Evolutionary conservation across 2,797 vertebrate genomes (phyloP), one percentile per base, ranked within the genome.

Genomic region (Labroides dimidiatus): DNA sequence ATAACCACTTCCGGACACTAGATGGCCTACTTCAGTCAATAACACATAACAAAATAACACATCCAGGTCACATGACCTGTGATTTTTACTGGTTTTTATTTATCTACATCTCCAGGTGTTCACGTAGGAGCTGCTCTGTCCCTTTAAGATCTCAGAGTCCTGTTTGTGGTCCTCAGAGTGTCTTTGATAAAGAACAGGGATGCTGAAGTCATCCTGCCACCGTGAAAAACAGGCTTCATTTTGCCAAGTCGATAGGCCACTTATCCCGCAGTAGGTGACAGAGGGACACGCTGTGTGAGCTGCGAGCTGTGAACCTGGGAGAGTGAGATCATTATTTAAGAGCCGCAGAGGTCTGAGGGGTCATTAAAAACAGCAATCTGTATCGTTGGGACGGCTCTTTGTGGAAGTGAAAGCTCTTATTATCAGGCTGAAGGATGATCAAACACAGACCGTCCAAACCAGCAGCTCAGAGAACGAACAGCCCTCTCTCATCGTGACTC

Each of bases 291-390:
- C 76, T 76, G 80, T 10, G 74, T 81, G 84, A 84, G 75, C 30
- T 61, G 80, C 80, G 78, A 62, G 72, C 62, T 58, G 57, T 53
- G 54, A 53, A 75, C 36, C 81, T 71, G 17, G 1, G 19, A 49
- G 64, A 58, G 75, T 60, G 70, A 85, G 72, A 77, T 85, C 82
- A 80, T 87, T 80, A 82, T 74, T 82, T 82, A 75, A 47, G 78
- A 82, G 67, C 39, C 53, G 37, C 70, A 44, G 77, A 68, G 65
- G 59, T 70, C 71, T 59, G 64, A 63, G 76, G 55, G 71, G 57
- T 77, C 71, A 71, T 85, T 85, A 85, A 84, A 77, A 77, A 24
- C 69, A 47, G 54, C 56, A 50, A 67, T 72, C 50, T 62, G 77
- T 64, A 56, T 62, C 75, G 82, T 72, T 65, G 8, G 30, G 30